These are phyloP conservation scores for Lucilia cuprina DNA, from an alignment of 1,140 invertebrate genomes.

Conservation along the genomic window DNA sequence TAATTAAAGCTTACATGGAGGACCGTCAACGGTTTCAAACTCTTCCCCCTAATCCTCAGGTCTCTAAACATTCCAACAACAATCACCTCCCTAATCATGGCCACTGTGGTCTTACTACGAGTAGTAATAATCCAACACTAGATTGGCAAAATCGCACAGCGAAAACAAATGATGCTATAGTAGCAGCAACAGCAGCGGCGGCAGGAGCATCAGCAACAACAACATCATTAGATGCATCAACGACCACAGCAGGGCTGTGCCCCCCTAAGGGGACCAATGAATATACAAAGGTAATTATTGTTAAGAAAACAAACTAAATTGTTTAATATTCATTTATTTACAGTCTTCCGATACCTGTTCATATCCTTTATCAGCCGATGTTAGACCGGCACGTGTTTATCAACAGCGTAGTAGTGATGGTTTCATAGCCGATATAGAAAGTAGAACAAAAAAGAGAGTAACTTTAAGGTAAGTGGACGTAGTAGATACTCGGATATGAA, in stretches of 20 bases:
- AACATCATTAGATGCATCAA: constrained; percentile 55
- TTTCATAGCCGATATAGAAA: constrained; percentile 80
- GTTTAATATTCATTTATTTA: not conserved
- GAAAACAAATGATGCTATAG: constrained; percentile 4
- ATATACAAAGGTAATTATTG: constrained; percentile 20
- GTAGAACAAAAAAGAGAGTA: constrained; percentile 82
- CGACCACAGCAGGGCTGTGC: constrained; percentile 52
- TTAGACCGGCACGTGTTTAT: constrained; percentile 36
- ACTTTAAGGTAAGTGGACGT: constrained; percentile 79
- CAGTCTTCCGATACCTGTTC: constrained; percentile 82
- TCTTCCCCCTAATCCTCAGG: constrained; percentile 63
- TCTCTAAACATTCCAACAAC: constrained; percentile 62
- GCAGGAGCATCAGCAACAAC: constrained; percentile 52
- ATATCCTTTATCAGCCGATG: constrained; percentile 57
- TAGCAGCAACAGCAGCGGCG: not conserved
- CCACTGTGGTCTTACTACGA: constrained; percentile 17
- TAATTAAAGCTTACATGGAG: constrained; percentile 92
- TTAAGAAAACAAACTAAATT: not conserved
- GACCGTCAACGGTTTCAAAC: constrained; percentile 75
- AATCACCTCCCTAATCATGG: constrained; percentile 44
- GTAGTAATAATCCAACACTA: constrained; percentile 19
- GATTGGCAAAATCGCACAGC: constrained; percentile 10
- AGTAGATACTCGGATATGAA: not conserved
- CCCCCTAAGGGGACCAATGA: constrained; percentile 21
- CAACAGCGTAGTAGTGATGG: constrained; percentile 61